Conservation (phyloP, 2,113 vertebrate genomes). For the Sitta europaea region DNA sequence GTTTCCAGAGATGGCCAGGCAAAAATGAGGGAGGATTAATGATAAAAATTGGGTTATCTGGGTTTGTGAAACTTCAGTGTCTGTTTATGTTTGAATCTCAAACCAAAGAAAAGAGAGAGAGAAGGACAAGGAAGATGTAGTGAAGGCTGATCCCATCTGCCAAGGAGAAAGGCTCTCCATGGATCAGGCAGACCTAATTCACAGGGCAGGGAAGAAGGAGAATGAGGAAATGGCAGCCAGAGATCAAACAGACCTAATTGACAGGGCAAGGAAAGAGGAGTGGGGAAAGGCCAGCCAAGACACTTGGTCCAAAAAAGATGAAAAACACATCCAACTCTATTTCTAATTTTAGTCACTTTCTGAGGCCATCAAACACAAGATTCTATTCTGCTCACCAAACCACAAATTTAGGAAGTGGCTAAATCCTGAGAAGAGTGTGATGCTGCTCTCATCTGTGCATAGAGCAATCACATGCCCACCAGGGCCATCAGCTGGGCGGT, state of each 20-base stretch:
- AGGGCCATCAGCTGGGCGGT: neutral
- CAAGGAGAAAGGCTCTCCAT: neutral
- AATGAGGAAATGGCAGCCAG: neutral
- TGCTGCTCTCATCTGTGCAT: neutral
- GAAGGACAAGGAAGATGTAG: neutral
- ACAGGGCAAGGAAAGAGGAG: neutral
- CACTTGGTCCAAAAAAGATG: neutral
- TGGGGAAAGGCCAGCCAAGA: neutral
- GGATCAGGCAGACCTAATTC: neutral
- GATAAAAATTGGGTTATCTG: neutral
- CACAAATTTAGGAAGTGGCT: constrained; percentile 44
- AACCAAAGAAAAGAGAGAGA: neutral
- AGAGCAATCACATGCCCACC: neutral
- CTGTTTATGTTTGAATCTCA: neutral
- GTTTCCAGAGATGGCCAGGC: neutral
- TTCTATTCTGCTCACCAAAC: constrained; percentile 6
- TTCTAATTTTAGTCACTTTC: constrained; percentile 34
- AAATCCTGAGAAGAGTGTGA: constrained; percentile 8
- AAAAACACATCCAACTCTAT: neutral
- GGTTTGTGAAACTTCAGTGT: neutral
- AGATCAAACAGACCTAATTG: neutral
- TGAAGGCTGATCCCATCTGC: neutral
- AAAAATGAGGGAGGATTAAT: neutral
- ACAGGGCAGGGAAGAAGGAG: neutral
- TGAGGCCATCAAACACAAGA: neutral